Conservation (phyloP, 2,797 vertebrate species). For the Microctenopoma steveboyesi region DNA sequence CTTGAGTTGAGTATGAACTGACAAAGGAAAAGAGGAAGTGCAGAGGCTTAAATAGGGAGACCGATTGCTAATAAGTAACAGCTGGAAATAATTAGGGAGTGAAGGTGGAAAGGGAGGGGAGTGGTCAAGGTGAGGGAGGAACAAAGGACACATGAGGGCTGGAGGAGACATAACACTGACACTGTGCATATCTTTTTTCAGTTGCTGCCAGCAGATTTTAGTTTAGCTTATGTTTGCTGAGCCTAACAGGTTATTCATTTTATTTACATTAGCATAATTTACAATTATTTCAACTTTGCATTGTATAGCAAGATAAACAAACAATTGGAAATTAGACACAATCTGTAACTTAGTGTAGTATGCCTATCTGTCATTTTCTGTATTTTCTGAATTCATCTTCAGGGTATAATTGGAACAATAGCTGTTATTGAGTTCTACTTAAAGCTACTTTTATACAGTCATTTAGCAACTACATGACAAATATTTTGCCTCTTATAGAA, state of each 20-base stretch:
- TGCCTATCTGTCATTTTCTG: conserved; percentile 12
- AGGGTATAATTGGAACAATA: not conserved
- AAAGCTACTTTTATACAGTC: not conserved
- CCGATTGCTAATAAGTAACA: too few relatives aligned
- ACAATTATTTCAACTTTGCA: conserved; percentile 28
- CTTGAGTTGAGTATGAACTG: too few relatives aligned
- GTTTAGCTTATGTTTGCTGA: conserved; percentile 24
- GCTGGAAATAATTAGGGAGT: too few relatives aligned
- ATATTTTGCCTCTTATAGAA: not conserved
- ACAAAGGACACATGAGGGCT: too few relatives aligned
- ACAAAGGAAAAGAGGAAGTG: too few relatives aligned
- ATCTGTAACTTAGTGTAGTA: conserved; percentile 12
- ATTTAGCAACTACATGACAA: not conserved
- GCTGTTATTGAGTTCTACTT: not conserved
- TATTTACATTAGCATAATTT: conserved; percentile 28
- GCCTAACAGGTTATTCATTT: conserved; percentile 28
- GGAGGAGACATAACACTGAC: too few relatives aligned
- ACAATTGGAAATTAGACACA: conserved; percentile 29
- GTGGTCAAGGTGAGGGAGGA: too few relatives aligned
- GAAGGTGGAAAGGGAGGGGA: too few relatives aligned
- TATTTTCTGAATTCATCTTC: conserved; percentile 10
- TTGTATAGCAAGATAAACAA: conserved; percentile 21
- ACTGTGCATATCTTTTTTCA: not conserved
- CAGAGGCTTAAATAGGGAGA: too few relatives aligned
- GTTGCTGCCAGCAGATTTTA: conserved; percentile 9